Conservation (phyloP, 2,113 vertebrate species). For the Callorhinus ursinus region DNA sequence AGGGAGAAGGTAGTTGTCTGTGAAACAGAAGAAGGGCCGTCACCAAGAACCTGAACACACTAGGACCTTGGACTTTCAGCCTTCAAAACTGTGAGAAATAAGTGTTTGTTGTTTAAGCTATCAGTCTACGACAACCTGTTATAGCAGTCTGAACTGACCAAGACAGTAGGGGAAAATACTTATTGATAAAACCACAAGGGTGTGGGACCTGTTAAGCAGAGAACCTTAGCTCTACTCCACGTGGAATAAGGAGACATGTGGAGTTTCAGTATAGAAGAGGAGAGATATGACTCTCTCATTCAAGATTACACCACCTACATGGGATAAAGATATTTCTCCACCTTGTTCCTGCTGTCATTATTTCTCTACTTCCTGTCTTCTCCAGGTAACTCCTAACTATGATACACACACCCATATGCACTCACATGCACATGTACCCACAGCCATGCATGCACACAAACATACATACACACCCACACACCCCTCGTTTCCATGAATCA, state of each 20-base stretch:
- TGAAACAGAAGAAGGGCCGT: not conserved
- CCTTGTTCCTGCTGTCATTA: not conserved
- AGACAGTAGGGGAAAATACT: not conserved
- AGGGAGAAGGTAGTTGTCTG: not conserved
- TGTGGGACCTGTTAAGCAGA: not conserved
- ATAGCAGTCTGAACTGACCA: not conserved
- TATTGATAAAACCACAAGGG: not conserved
- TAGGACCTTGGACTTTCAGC: not conserved
- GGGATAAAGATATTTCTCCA: not conserved
- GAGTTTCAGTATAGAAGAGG: not conserved
- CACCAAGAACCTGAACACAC: not conserved
- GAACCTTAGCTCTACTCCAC: not conserved
- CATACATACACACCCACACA: accelerated
- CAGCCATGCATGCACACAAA: not conserved
- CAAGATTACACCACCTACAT: not conserved
- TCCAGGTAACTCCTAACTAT: not conserved
- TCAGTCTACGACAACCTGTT: not conserved
- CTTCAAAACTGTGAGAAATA: not conserved
- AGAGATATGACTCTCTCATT: not conserved
- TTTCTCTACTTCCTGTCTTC: not conserved
- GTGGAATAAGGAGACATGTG: not conserved
- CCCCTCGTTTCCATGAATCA: not conserved
- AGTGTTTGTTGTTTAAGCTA: not conserved
- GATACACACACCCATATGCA: accelerated
- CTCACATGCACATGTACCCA: not conserved